These are phyloP conservation scores for Chlorops oryzae DNA, from an alignment of 1,140 invertebrate species.

Conservation along the genomic window DNA sequence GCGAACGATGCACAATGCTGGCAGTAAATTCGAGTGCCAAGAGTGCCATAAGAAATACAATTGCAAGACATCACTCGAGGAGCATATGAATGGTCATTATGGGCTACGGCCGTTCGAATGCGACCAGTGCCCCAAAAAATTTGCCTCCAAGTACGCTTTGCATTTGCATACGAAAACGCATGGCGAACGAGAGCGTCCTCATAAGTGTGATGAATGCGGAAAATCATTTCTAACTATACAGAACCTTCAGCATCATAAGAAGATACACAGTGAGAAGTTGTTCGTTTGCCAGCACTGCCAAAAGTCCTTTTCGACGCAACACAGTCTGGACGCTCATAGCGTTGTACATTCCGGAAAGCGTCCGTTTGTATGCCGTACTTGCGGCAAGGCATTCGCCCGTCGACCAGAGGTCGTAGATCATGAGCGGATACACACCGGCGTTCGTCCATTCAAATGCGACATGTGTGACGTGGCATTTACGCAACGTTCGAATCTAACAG, in stretches of 20 bases:
- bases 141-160: constrained; percentile 71
- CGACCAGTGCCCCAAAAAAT: constrained; percentile 61
- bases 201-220: constrained; percentile 59
- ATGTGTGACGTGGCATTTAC: constrained; percentile 70
- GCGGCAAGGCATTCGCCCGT: constrained; percentile 68
- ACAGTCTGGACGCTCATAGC: constrained; percentile 70
- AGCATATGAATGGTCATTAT: constrained; percentile 66
- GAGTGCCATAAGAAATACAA: constrained; percentile 62
- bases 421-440: constrained; percentile 68
- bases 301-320: constrained; percentile 69
- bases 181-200: constrained; percentile 58
- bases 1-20: constrained; percentile 56
- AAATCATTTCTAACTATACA: constrained; percentile 71
- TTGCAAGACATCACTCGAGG: constrained; percentile 60
- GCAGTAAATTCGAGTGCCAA: constrained; percentile 59
- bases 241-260: constrained; percentile 69
- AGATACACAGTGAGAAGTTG: constrained; percentile 63
- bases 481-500: constrained; percentile 72
- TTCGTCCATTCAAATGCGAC: constrained; percentile 68
- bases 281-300: constrained; percentile 67
- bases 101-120: constrained; percentile 64
- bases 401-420: constrained; percentile 72
- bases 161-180: constrained; percentile 72
- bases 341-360: constrained; percentile 46
- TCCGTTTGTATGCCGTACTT: constrained; percentile 63